A percentile compares a stretch with the other conserved stretches of the same genome.
Conservation (phyloP, 2,113 vertebrate genomes). For the Gavia stellata region DNA sequence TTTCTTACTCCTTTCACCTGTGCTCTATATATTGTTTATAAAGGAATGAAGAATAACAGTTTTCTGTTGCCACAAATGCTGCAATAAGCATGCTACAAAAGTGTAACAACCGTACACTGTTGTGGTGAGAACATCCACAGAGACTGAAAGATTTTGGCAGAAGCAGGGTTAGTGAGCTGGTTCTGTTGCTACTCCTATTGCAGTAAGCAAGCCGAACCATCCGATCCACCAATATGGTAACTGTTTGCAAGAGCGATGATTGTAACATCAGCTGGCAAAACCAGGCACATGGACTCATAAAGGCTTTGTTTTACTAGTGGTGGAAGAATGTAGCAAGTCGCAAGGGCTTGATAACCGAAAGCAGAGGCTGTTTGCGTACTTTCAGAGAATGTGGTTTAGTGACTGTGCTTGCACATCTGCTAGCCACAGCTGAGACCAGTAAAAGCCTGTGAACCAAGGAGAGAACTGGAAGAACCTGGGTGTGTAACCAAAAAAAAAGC, state of each 20-base stretch:
- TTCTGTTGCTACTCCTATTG: neutral
- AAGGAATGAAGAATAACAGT: neutral
- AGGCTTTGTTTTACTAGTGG: neutral
- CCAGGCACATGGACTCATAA: neutral
- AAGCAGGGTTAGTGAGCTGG: neutral
- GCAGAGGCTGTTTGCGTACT: neutral
- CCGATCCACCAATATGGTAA: neutral
- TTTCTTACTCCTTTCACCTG: neutral
- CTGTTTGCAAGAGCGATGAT: neutral
- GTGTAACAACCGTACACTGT: neutral
- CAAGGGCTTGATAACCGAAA: neutral
- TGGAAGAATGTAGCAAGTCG: neutral
- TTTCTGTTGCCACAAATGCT: neutral
- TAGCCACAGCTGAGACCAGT: neutral
- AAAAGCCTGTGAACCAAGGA: neutral
- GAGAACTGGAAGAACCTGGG: neutral
- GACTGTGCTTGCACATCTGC: neutral
- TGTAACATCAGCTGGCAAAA: neutral
- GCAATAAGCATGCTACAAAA: neutral
- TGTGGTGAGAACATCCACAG: neutral
- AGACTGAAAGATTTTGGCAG: neutral
- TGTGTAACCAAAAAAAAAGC: neutral
- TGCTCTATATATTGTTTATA: neutral
- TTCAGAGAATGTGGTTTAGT: neutral
- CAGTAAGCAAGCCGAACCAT: neutral